Evolutionary conservation across 2,113 vertebrate species (phyloP).

Genomic region (Etia nguti): DNA sequence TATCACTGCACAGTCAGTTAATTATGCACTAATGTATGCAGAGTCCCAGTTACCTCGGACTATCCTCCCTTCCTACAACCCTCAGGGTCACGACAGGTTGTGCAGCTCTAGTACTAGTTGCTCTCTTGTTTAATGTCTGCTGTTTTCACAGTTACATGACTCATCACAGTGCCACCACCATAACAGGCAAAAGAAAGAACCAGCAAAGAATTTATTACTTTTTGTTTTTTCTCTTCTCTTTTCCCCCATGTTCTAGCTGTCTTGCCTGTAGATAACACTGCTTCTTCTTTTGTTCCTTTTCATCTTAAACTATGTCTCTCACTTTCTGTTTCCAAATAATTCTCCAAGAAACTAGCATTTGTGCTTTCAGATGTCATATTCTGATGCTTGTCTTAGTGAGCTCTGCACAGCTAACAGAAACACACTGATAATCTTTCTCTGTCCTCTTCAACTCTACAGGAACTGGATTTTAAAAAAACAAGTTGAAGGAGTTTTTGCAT

Average conservation of each 20-base stretch:
- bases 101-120: background rate
- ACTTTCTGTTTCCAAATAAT: conserved; percentile 5
- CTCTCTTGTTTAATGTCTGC: background rate
- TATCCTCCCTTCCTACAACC: background rate
- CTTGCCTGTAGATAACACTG: background rate
- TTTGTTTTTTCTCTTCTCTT: background rate
- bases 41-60: conserved; percentile 21
- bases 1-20: conserved; percentile 41
- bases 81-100: background rate
- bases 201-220: background rate
- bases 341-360: conserved; percentile 4
- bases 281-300: background rate
- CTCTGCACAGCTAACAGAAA: background rate
- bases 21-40: conserved; percentile 63
- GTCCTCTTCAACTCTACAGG: conserved; percentile 32
- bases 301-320: background rate
- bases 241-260: background rate
- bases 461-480: background rate
- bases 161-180: background rate
- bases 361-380: background rate
- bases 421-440: conserved; percentile 1
- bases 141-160: conserved; percentile 14
- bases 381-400: background rate
- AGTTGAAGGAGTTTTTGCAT: background rate
- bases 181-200: background rate